A percentile compares a stretch with the other conserved stretches of the same genome.
phyloP scores from a whole-genome alignment of 2,888 invertebrate species.

The Drepanosiphum platanoidis region DNA sequence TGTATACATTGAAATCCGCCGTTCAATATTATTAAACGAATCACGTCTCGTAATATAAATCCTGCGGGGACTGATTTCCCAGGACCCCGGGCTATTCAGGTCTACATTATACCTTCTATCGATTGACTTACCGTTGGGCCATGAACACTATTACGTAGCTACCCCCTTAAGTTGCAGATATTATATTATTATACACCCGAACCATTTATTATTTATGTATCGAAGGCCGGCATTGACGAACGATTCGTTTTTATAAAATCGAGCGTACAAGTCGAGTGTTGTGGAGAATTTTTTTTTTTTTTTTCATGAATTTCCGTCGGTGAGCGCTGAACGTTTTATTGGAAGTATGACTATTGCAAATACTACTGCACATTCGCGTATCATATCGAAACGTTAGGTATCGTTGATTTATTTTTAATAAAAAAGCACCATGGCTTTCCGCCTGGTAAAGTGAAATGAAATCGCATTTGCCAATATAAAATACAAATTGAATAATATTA shows the following conservation, averaged over 20 bases:
- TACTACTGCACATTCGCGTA: too few species aligned
- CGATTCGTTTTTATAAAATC: background rate
- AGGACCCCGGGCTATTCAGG: constrained; percentile 1
- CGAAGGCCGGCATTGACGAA: background rate
- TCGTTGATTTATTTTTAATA: too few species aligned
- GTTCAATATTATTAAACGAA: constrained; percentile 36
- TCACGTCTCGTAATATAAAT: constrained; percentile 48
- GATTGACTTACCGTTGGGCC: constrained; percentile 31
- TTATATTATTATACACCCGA: background rate
- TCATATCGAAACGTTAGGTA: background rate
- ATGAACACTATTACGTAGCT: background rate
- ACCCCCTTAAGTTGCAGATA: background rate
- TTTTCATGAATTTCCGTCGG: background rate
- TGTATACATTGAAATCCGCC: background rate
- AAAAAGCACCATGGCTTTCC: too few species aligned
- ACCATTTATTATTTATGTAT: constrained; percentile 2
- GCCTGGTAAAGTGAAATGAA: too few species aligned
- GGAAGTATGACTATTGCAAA: background rate
- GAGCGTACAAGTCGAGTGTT: background rate
- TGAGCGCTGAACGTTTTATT: background rate
- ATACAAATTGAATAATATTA: background rate
- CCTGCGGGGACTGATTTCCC: background rate
- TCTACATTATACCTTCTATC: constrained; percentile 15
- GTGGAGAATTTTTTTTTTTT: background rate
- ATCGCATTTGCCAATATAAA: background rate